phyloP scores from a whole-genome alignment of 2,888 invertebrate species.

The Pediacus dermestoides region DNA sequence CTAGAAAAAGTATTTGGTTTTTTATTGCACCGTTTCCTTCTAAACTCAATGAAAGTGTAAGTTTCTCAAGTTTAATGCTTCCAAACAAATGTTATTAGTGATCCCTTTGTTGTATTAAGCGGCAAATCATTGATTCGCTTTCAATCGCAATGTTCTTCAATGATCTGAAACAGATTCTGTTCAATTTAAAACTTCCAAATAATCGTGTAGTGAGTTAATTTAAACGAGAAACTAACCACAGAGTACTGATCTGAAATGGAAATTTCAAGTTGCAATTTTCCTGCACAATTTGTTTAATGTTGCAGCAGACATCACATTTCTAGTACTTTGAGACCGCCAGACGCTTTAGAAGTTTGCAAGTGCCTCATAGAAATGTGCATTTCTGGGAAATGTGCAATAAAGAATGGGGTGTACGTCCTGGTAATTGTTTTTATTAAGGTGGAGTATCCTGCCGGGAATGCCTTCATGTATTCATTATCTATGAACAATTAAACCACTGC shows the following conservation, averaged over 20 bases:
- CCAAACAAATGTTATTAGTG: constrained; percentile 5
- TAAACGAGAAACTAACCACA: too few species aligned
- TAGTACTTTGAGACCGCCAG: constrained; percentile 2
- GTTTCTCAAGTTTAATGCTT: background rate
- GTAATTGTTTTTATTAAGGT: constrained; percentile 2
- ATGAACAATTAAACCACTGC: constrained; percentile 8
- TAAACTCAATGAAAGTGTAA: background rate
- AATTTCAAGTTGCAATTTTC: background rate
- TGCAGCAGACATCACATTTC: background rate
- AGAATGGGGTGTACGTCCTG: constrained; percentile 3
- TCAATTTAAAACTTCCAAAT: constrained; percentile 6
- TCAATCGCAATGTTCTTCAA: constrained; percentile 6
- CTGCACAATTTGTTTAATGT: constrained; percentile 1
- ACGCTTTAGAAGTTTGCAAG: constrained; percentile 1
- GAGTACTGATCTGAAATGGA: too few species aligned
- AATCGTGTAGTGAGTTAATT: too few species aligned
- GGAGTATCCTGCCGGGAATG: too few species aligned
- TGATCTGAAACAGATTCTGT: constrained; percentile 7
- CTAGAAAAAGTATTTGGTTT: too few species aligned
- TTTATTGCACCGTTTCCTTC: too few species aligned
- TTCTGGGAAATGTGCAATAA: constrained; percentile 3
- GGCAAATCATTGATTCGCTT: constrained; percentile 4
- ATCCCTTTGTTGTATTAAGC: constrained; percentile 6
- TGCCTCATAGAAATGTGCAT: background rate
- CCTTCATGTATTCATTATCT: constrained; percentile 2